A percentile compares a stretch with the other conserved stretches of the same genome.
Conservation (phyloP, 2,797 vertebrate genomes). For the Sebastes minor region DNA sequence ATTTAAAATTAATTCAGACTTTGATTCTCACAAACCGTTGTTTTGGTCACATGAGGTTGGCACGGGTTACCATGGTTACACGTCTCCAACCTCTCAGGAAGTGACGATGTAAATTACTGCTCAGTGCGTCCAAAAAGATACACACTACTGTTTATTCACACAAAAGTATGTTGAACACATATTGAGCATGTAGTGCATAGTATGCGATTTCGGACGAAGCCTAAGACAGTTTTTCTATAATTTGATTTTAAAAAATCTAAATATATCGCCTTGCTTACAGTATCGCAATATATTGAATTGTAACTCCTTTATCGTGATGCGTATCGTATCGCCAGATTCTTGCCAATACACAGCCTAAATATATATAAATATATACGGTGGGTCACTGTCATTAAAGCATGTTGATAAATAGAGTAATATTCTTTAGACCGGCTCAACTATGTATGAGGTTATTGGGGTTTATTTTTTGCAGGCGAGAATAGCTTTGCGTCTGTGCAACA, state of each 20-base stretch:
- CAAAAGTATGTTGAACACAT: not conserved
- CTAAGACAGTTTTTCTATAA: not conserved
- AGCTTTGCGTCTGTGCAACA: not conserved
- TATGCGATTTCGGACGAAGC: not conserved
- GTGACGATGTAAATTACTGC: not conserved
- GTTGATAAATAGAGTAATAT: not conserved
- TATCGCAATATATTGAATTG: not conserved
- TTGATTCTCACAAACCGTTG: not conserved
- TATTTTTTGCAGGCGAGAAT: not conserved
- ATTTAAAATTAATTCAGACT: not conserved
- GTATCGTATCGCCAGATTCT: not conserved
- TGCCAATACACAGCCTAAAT: not conserved
- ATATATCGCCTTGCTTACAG: not conserved
- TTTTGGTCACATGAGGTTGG: not conserved
- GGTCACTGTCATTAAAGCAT: not conserved
- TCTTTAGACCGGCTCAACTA: not conserved
- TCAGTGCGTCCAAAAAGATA: not conserved
- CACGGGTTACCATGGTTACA: not conserved
- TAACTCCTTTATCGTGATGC: rapidly evolving
- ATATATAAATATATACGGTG: not conserved
- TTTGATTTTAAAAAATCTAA: rapidly evolving
- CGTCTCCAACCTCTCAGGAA: not conserved
- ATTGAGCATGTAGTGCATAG: not conserved
- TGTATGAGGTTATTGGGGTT: not conserved
- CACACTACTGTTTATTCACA: not conserved